Evolutionary conservation across 92 coral and sea anemone genomes (phyloP).

Genomic region (Zoanthus sociatus): DNA sequence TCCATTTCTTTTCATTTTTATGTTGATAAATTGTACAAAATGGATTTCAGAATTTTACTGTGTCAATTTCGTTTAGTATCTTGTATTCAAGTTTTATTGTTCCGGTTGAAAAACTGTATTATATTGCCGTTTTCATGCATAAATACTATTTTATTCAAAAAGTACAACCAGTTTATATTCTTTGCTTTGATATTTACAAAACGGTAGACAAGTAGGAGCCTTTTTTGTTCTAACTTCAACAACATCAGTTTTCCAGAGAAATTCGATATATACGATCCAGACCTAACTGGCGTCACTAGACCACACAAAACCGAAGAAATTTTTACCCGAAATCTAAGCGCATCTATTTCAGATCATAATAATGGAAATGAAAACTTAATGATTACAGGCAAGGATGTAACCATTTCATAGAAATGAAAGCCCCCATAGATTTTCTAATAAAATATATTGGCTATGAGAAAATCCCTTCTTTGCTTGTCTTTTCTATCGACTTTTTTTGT

Average conservation of each 20-base stretch:
- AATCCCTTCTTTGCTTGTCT: not conserved
- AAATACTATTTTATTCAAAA: not conserved
- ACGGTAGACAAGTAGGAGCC: not conserved
- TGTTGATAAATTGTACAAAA: too few species aligned
- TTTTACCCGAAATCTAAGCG: not conserved
- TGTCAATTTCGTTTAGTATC: too few species aligned
- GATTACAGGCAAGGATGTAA: not conserved
- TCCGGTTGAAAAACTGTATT: too few species aligned
- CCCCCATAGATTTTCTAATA: not conserved
- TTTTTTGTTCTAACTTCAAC: not conserved
- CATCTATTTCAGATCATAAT: not conserved
- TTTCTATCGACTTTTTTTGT: not conserved
- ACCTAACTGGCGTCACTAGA: not conserved
- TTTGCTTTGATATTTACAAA: not conserved
- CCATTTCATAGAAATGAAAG: not conserved
- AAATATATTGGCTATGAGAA: conserved; percentile 2
- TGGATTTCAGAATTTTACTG: too few species aligned
- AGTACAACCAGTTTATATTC: not conserved
- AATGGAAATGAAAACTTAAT: not conserved
- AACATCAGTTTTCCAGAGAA: not conserved
- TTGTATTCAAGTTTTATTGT: too few species aligned
- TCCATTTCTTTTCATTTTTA: too few species aligned
- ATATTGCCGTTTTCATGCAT: not conserved
- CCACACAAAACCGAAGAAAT: not conserved
- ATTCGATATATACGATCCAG: not conserved